A percentile compares a stretch with the other conserved stretches of the same genome.
Conservation (phyloP, 2,797 vertebrate genomes). For the Enteromius paludinosus region DNA sequence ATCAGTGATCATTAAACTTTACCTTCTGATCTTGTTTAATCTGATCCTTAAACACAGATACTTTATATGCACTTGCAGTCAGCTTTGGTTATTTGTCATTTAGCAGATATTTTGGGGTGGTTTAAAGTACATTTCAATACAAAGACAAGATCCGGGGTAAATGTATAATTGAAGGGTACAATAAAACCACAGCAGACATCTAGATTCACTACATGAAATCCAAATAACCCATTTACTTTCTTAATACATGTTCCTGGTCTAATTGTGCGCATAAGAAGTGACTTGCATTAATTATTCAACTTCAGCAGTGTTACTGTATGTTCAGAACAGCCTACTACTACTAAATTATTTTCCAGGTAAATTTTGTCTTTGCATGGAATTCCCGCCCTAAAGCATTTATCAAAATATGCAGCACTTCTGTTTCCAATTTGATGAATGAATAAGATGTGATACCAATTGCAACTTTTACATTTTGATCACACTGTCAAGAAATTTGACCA, state of each 20-base stretch:
- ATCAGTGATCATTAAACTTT: background rate
- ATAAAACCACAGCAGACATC: background rate
- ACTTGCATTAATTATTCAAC: background rate
- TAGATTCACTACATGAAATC: background rate
- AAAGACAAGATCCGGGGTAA: background rate
- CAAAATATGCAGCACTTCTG: background rate
- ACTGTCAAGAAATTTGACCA: background rate
- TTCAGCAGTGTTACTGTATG: background rate
- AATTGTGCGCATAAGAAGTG: background rate
- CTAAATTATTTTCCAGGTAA: background rate
- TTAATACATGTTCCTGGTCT: background rate
- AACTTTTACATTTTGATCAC: background rate
- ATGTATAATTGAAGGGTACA: background rate
- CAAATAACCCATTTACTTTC: background rate
- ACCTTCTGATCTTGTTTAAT: background rate
- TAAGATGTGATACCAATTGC: background rate
- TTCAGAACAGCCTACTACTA: background rate
- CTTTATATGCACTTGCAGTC: background rate
- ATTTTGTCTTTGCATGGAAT: background rate
- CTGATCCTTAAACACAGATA: background rate
- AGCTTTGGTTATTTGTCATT: slow-evolving; percentile 30
- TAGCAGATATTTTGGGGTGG: slow-evolving; percentile 5
- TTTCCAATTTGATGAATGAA: background rate
- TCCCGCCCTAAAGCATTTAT: background rate
- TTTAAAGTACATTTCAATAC: slow-evolving; percentile 3